A percentile compares a stretch with the other conserved stretches of the same genome.
Conservation (phyloP, 1,140 invertebrate genomes). For the Linepithema humile region DNA sequence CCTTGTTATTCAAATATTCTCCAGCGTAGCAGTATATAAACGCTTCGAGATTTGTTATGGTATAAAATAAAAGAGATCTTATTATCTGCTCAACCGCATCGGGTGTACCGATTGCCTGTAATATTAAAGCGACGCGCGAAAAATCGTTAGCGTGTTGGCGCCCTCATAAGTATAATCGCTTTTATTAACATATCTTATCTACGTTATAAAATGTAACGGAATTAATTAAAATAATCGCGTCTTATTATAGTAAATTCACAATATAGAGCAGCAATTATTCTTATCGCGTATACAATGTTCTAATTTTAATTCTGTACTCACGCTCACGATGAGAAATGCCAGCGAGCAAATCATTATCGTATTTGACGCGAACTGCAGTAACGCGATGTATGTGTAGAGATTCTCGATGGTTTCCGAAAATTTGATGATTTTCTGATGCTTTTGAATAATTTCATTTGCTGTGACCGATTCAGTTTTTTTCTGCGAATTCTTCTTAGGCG, state of each 20-base stretch:
- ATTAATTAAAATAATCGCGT: background rate
- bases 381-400: conserved; percentile 44
- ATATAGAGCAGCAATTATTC: background rate
- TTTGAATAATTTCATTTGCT: conserved; percentile 14
- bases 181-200: background rate
- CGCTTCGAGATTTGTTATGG: conserved; percentile 49
- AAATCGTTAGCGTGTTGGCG: background rate
- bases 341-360: conserved; percentile 55
- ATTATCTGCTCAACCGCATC: conserved; percentile 12
- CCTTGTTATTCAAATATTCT: conserved; percentile 57
- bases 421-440: conserved; percentile 50
- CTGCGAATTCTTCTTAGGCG: background rate
- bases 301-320: conserved; percentile 27
- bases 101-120: conserved; percentile 30
- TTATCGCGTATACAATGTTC: background rate
- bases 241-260: background rate
- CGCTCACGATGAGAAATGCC: conserved; percentile 48
- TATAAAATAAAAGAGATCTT: conserved; percentile 46
- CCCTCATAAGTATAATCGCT: background rate
- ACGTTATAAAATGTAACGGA: background rate
- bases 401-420: conserved; percentile 44
- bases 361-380: conserved; percentile 51
- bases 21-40: conserved; percentile 59
- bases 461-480: background rate
- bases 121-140: background rate